A percentile compares a stretch with the other conserved stretches of the same genome.
Conservation (phyloP, 2,113 vertebrate species). For the Salvelinus namaycush region DNA sequence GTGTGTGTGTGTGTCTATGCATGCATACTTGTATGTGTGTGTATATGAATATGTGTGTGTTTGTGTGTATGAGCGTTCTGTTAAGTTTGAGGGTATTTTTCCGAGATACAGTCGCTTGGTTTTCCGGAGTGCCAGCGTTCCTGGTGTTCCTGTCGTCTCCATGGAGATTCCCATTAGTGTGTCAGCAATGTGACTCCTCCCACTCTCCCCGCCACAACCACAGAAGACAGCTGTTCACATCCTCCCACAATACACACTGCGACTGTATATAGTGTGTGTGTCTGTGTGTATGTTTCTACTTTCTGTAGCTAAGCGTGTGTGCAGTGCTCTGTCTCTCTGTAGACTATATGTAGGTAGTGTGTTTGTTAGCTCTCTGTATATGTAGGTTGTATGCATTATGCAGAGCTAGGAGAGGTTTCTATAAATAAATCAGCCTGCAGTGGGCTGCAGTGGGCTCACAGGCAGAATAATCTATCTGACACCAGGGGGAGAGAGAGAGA, state of each 20-base stretch:
- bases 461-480: conserved; percentile 75
- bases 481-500: conserved; percentile 53
- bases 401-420: conserved; percentile 70
- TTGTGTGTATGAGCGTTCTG: neutral
- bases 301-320: neutral
- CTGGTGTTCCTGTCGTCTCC: conserved; percentile 27
- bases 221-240: conserved; percentile 31
- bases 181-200: conserved; percentile 39
- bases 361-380: neutral
- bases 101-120: too few relatives aligned
- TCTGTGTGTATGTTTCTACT: conserved; percentile 23
- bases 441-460: conserved; percentile 66
- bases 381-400: conserved; percentile 65
- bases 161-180: conserved; percentile 50
- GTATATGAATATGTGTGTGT: neutral
- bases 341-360: neutral
- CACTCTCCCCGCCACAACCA: conserved; percentile 29
- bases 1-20: neutral
- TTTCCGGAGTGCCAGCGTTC: conserved; percentile 1
- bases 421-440: conserved; percentile 69
- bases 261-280: neutral
- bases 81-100: too few relatives aligned
- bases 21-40: neutral
- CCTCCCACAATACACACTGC: neutral
- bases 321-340: neutral